These are phyloP conservation scores for Pogona vitticeps DNA, from an alignment of 2,113 vertebrate species.

Conservation along the genomic window DNA sequence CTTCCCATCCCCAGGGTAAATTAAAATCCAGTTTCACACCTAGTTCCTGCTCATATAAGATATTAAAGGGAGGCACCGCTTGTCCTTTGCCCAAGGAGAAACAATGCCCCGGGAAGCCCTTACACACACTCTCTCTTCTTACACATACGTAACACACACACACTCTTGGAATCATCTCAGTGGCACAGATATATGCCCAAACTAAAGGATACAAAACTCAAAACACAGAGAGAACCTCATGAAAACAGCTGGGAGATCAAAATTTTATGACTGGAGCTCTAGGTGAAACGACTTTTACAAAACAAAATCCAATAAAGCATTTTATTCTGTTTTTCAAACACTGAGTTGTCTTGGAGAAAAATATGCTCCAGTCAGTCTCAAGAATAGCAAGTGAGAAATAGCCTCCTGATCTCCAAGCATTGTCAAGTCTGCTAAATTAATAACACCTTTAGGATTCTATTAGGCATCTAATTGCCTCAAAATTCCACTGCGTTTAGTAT, in stretches of 20 bases:
- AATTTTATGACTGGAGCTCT: no score
- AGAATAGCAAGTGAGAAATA: background rate
- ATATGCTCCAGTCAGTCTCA: background rate
- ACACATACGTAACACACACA: no score
- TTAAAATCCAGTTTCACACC: background rate
- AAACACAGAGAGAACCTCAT: background rate
- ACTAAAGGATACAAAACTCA: background rate
- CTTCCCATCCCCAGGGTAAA: no score
- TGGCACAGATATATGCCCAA: no score
- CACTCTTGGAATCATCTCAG: no score
- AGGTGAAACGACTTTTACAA: background rate
- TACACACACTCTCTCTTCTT: no score
- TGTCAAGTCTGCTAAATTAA: constrained; percentile 53
- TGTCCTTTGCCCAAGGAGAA: no score
- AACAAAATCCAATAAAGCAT: background rate
- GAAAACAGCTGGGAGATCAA: background rate
- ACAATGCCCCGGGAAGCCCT: no score
- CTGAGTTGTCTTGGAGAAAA: background rate
- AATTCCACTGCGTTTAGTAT: constrained; percentile 38
- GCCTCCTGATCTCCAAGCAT: constrained; percentile 26
- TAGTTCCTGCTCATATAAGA: no score
- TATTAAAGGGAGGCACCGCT: background rate
- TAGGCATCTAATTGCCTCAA: constrained; percentile 35
- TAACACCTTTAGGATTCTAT: constrained; percentile 23
- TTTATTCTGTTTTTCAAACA: background rate